Conservation (phyloP, 2,113 vertebrate species). For the Cyanistes caeruleus region DNA sequence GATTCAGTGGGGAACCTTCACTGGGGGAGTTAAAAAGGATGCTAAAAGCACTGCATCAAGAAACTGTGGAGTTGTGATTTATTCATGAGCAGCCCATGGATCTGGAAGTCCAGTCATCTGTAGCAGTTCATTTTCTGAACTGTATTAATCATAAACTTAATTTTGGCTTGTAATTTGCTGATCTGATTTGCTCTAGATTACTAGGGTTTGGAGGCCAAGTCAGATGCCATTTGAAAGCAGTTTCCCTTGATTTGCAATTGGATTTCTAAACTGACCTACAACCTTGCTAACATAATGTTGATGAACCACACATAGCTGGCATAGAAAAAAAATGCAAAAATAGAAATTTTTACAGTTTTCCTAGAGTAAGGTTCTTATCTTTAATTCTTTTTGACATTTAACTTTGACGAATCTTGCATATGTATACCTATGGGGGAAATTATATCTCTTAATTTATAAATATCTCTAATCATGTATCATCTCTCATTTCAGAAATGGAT, state of each 20-base stretch:
- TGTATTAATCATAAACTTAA: constrained; percentile 31
- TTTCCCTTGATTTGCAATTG: constrained; percentile 34
- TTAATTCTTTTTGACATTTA: constrained; percentile 29
- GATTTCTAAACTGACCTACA: constrained; percentile 41
- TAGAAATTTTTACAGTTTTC: not conserved
- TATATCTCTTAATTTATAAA: not conserved
- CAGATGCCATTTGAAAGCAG: constrained; percentile 23
- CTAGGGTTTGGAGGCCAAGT: constrained; percentile 45
- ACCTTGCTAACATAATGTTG: constrained; percentile 34
- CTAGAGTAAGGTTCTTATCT: not conserved
- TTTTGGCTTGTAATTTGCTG: not conserved
- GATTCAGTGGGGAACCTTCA: not conserved
- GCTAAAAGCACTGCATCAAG: not conserved
- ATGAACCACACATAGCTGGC: not conserved
- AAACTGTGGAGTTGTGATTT: not conserved
- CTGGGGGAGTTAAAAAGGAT: not conserved
- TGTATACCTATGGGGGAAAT: not conserved
- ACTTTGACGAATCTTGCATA: rapidly evolving
- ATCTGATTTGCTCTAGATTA: constrained; percentile 39
- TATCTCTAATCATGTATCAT: not conserved
- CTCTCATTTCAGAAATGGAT: not conserved
- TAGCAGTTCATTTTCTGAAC: constrained; percentile 15
- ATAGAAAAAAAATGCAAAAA: not conserved
- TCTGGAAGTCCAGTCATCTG: not conserved
- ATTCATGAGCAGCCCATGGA: not conserved